Base-by-base conservation (phyloP, 2,113 vertebrate genomes). In the Grantiella picta region DNA sequence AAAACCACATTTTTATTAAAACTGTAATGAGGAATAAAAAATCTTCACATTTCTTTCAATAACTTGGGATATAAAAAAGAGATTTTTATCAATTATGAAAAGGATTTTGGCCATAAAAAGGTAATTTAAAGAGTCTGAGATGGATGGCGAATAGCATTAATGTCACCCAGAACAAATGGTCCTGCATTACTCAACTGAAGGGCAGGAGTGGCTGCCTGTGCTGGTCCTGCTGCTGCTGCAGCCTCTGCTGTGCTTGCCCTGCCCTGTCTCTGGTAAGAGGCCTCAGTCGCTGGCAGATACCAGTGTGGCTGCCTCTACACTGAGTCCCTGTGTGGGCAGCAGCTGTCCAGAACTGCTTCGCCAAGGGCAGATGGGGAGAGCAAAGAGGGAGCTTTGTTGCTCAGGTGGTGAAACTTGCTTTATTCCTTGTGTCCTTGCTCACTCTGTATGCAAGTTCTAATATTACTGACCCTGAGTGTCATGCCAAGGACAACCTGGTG, bases 11-110 rank as follows among this genome's bases (percentile, higher is more conserved):
- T 97, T 98, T 95, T 98, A 98, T 98, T 97, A 97, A 97, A 98
- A 96, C 91, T 93, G 50, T 97, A 96, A 98, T 96, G 94, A 96
- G 71, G 87, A 98, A 95, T 96, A 97, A 97, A 97, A 97, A 96
- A 92, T 42, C 59, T 82, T 92, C 72, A 86, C 65, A 80, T 88
- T 95, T 97, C 95, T 86, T 95, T 92, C 95, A 97, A 95, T 98
- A 98, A 97, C 92, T 89, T 16, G 4, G 21, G 90, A 95, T 94
- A 97, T 98, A 97, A 97, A 97, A 97, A 96, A 95, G 92, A 98
- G 97, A 98, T 98, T 98, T 98, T 98, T 97, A 98, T 98, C 98
- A 97, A 97, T 98, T 98, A 97, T 96, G 96, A 96, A 95, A 97
- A 96, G 95, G 85, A 97, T 97, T 97, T 98, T 80, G 96, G 97